Conservation (phyloP, 2,113 vertebrate genomes). For the Merops nubicus region DNA sequence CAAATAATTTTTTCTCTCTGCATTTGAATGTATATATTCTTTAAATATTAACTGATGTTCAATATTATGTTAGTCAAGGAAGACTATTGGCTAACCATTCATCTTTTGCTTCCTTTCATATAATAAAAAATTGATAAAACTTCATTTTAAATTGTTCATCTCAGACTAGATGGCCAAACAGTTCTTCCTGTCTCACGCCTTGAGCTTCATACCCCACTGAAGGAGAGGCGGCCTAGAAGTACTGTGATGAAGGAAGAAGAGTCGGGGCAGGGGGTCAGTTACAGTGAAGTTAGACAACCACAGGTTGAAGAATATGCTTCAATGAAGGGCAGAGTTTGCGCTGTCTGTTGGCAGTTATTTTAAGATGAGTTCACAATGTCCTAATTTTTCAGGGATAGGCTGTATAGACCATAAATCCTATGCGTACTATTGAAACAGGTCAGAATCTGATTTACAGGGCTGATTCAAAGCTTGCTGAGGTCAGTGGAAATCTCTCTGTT, state of each 20-base stretch:
- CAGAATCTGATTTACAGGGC: not conserved
- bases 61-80: not conserved
- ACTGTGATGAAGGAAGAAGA: not conserved
- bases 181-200: not conserved
- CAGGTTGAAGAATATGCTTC: not conserved
- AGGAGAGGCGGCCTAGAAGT: not conserved
- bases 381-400: not conserved
- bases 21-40: not conserved
- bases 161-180: not conserved
- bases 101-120: not conserved
- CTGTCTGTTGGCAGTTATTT: not conserved
- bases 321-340: not conserved
- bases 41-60: not conserved
- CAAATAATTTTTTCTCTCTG: not conserved
- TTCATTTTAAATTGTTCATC: not conserved
- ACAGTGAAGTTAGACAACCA: not conserved
- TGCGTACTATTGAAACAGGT: not conserved
- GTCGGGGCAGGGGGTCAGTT: not conserved
- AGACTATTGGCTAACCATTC: not conserved
- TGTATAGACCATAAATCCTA: not conserved
- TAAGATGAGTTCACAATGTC: not conserved
- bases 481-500: not conserved
- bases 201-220: not conserved
- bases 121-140: not conserved
- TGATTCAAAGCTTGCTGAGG: slow-evolving; percentile 2